phyloP scores from a whole-genome alignment of 2,113 vertebrate genomes.

The Dicrurus megarhynchus region DNA sequence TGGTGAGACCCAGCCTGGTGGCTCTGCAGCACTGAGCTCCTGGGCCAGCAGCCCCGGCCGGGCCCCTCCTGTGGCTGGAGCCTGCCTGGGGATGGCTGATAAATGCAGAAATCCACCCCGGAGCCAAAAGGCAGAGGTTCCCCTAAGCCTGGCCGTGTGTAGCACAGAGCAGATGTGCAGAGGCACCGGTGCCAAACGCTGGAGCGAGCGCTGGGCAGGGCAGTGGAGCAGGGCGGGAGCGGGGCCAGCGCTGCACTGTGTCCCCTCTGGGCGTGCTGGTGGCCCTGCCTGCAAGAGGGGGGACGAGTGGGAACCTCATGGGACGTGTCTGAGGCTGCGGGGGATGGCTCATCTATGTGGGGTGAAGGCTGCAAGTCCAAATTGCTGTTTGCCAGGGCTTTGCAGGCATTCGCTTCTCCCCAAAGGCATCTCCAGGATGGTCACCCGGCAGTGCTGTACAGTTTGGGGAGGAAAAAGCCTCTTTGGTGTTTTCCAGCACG shows the following conservation, averaged over 20 bases:
- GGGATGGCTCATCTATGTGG: neutral
- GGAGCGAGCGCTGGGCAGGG: neutral
- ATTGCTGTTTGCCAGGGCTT: neutral
- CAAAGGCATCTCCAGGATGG: neutral
- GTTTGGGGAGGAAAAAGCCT: neutral
- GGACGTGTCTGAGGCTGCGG: neutral
- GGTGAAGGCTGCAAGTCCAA: neutral
- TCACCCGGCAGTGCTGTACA: neutral
- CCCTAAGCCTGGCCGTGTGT: neutral
- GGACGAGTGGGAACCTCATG: neutral
- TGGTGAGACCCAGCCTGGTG: neutral
- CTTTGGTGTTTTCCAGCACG: neutral
- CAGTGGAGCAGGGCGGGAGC: neutral
- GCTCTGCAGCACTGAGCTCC: neutral
- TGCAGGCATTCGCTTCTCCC: neutral
- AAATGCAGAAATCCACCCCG: accelerated
- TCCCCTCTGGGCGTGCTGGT: neutral
- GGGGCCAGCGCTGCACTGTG: accelerated
- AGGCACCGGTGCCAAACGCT: accelerated
- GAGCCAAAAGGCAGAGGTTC: neutral
- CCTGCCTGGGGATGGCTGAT: neutral
- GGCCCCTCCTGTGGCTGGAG: neutral
- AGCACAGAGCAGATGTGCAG: neutral
- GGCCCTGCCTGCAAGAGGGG: neutral
- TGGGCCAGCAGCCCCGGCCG: neutral